Conservation (phyloP, 2,797 vertebrate genomes). For the Heliangelus exortis region DNA sequence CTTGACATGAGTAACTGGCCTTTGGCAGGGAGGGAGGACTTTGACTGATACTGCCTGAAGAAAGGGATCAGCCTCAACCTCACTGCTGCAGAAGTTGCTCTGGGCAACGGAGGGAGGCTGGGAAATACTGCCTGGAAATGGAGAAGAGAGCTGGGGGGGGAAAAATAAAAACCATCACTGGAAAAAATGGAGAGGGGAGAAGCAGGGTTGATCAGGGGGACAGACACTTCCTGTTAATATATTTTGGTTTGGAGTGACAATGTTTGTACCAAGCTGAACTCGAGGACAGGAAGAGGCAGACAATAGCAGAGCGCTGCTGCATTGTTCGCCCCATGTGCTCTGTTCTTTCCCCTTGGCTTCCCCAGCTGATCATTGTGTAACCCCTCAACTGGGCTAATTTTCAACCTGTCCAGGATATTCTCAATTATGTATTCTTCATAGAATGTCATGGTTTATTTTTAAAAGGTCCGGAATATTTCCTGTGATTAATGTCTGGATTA, state of each 20-base stretch:
- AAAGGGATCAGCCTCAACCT: constrained; percentile 41
- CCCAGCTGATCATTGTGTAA: constrained; percentile 65
- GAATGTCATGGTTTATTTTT: constrained; percentile 60
- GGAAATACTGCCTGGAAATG: background rate
- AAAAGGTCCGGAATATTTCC: constrained; percentile 60
- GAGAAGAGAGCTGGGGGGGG: background rate
- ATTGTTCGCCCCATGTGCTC: constrained; percentile 35
- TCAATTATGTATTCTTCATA: constrained; percentile 65
- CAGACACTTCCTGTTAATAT: constrained; percentile 45
- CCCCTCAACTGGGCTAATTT: constrained; percentile 56
- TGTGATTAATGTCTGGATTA: constrained; percentile 71
- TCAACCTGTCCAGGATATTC: constrained; percentile 72
- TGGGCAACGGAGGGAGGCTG: background rate
- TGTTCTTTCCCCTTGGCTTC: constrained; percentile 57
- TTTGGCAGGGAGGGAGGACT: constrained; percentile 21
- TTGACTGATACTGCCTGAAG: constrained; percentile 47
- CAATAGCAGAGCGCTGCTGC: constrained; percentile 40
- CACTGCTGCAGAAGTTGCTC: constrained; percentile 35
- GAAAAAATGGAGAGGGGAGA: background rate
- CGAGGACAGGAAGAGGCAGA: constrained; percentile 53
- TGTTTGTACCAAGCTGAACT: constrained; percentile 56
- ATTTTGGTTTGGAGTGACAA: constrained; percentile 20
- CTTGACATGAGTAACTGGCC: constrained; percentile 67
- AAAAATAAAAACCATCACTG: rapidly evolving
- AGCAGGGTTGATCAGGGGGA: background rate